Evolutionary conservation across 2,888 invertebrate species (phyloP), one percentile per base, ranked within the genome.

Genomic region (Epinotia brunnichana): DNA sequence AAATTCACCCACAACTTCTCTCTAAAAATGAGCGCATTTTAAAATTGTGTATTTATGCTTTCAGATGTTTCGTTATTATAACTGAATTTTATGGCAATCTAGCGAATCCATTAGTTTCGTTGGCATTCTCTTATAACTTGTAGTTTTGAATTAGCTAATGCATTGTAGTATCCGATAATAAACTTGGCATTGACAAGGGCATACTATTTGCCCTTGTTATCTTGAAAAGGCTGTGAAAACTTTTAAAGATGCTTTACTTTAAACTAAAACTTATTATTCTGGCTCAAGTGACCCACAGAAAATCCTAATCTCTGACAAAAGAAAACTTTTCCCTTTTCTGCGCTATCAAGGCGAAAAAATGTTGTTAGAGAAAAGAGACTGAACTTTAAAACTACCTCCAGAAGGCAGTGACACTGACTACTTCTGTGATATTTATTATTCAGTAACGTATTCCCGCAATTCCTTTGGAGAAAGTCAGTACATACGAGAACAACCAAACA

Each of bases 51-150:
- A 13, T 44, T 60, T 53, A 21, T 68, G 44, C 56, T 68, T 24
- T 68, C 51, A 56, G 48, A 35, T 61, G 15, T 17, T 53, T 39
- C 13, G 3, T 61, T 67, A 67, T 73, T 63, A 69, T 63, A 44
- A 63, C 59, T 59, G 13, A 51, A 59, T 69, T 53, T 21, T 51
- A 57, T 63, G 57, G 57, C 57, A 72, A 60, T 61, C 67, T 68
- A n/a, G 57, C 24, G 48, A 59, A 56, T 57, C 62, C 73, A 73
- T 69, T 73, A 63, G 51, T 68, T 68, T 21, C 9, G 24, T 63
- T 60, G 10, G 41, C 24, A 39, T 39, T n/a, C 41, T 56, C 48
- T 62, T 39, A 69, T 48, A 21, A 67, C 4, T 61, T 48, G 61
- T 24, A 67, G 44, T 61, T 68, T 61, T 62, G 54, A 67, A 56